These are phyloP conservation scores for Chiroxiphia lanceolata DNA, from an alignment of 2,797 vertebrate genomes.

Conservation along the genomic window DNA sequence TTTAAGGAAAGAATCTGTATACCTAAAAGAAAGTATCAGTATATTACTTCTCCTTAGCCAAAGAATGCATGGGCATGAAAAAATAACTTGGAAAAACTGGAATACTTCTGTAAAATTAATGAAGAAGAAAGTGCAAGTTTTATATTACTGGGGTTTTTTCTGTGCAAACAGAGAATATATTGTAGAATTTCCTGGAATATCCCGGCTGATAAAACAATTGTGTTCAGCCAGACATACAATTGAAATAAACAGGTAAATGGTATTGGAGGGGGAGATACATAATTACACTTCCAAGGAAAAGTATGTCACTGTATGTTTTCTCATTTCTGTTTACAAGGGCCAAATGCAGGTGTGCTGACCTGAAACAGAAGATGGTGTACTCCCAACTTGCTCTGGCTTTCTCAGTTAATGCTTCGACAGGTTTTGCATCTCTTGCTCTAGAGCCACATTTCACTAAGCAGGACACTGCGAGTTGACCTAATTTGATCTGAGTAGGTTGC, in stretches of 20 bases:
- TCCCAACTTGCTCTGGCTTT: neutral
- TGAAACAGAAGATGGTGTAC: neutral
- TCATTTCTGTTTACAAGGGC: neutral
- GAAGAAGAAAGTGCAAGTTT: neutral
- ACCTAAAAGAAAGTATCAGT: neutral
- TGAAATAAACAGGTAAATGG: neutral
- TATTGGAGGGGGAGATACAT: neutral
- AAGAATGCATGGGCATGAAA: neutral
- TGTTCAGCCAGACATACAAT: neutral
- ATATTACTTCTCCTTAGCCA: neutral
- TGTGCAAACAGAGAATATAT: neutral
- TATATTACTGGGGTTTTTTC: neutral
- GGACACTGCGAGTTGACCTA: conserved; percentile 42
- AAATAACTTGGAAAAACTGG: neutral
- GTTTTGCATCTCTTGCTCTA: neutral
- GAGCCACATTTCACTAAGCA: neutral
- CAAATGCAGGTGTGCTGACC: neutral
- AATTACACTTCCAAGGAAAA: neutral
- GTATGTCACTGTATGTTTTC: neutral
- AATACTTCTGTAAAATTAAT: neutral
- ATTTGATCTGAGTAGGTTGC: conserved; percentile 20
- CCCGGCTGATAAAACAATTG: neutral
- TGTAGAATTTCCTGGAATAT: neutral
- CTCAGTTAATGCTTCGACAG: neutral
- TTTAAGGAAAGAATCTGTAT: neutral